These are phyloP conservation scores for Steinernema khuongi DNA, from an alignment of 1,140 invertebrate species.

Conservation along the genomic window DNA sequence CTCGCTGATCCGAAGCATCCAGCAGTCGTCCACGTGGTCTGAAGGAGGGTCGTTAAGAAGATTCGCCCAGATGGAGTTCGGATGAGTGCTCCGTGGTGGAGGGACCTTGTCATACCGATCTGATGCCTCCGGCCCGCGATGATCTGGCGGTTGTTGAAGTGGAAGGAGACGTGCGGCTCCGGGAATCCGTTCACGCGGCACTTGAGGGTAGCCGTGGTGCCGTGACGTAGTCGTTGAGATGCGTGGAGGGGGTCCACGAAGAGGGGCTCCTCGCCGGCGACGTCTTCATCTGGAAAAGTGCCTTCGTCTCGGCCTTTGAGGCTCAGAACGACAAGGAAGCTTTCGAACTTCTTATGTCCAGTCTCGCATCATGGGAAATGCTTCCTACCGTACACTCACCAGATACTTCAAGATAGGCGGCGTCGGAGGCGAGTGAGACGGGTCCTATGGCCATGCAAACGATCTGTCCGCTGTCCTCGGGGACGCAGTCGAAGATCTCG, in stretches of 20 bases:
- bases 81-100: not conserved
- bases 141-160: not conserved
- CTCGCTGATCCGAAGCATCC: conserved; percentile 3
- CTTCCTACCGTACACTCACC: not conserved
- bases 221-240: not conserved
- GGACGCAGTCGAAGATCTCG: not conserved
- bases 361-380: too few relatives aligned
- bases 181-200: not conserved
- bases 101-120: not conserved
- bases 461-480: conserved; percentile 4
- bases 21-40: conserved; percentile 2
- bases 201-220: not conserved
- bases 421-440: not conserved
- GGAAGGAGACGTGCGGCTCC: not conserved
- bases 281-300: not conserved
- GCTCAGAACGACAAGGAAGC: too few relatives aligned
- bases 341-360: too few relatives aligned
- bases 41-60: not conserved
- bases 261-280: not conserved
- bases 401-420: not conserved
- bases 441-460: not conserved
- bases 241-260: not conserved
- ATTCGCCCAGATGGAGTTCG: too few relatives aligned
- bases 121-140: not conserved
- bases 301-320: not conserved